Evolutionary conservation across 2,797 vertebrate genomes (phyloP).

Genomic region (Diplodus sargus): DNA sequence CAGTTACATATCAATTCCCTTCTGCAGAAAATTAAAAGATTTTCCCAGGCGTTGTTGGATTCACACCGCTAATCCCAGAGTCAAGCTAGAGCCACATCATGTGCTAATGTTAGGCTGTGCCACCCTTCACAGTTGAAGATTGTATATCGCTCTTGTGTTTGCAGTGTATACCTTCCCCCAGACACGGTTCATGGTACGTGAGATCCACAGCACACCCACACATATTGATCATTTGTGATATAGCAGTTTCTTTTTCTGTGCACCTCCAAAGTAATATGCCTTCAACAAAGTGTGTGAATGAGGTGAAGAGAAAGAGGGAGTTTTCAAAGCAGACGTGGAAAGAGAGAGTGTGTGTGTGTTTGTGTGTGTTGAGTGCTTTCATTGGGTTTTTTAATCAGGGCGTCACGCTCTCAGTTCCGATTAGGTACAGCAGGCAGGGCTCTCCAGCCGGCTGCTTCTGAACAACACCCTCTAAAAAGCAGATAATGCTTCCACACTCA

Average conservation of each 20-base stretch:
- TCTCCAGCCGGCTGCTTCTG: conserved; percentile 70
- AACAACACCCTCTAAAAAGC: conserved; percentile 72
- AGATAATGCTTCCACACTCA: conserved; percentile 68
- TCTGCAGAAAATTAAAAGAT: background rate
- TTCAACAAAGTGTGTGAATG: conserved; percentile 11
- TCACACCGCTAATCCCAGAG: background rate
- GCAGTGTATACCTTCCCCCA: too few relatives aligned
- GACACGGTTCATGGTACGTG: background rate
- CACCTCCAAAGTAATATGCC: conserved; percentile 11
- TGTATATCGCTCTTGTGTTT: background rate
- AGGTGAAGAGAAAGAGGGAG: conserved; percentile 20
- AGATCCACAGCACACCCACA: conserved; percentile 4
- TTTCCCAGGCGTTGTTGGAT: background rate
- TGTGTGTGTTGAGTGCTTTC: conserved; percentile 37
- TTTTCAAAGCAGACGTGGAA: conserved; percentile 25
- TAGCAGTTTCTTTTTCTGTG: conserved; percentile 7
- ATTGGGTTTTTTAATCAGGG: conserved; percentile 76
- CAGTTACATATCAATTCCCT: background rate
- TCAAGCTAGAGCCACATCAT: background rate
- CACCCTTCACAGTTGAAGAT: background rate
- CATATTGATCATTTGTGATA: conserved; percentile 6
- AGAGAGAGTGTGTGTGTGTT: conserved; percentile 3
- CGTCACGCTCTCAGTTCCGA: conserved; percentile 69
- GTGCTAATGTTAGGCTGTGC: background rate
- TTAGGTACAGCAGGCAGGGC: conserved; percentile 73